phyloP scores from a whole-genome alignment of 2,888 invertebrate genomes.

The Gerris lacustris region DNA sequence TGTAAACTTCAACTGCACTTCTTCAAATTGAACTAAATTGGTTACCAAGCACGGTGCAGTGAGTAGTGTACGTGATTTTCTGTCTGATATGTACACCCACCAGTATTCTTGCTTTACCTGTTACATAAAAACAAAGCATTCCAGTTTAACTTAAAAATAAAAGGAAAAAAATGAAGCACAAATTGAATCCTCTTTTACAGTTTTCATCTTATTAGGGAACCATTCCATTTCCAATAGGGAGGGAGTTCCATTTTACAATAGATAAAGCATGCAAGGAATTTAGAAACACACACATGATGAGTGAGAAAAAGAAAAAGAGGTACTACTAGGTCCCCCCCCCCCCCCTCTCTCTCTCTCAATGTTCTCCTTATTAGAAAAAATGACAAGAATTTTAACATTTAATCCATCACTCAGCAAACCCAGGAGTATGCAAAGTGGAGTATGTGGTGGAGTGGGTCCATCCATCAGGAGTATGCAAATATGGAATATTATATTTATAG shows the following conservation, averaged over 20 bases:
- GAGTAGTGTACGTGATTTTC: constrained; percentile 78
- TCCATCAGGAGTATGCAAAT: too few species aligned
- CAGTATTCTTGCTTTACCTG: constrained; percentile 93
- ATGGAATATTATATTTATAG: too few species aligned
- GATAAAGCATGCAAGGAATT: neutral
- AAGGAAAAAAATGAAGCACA: constrained; percentile 6
- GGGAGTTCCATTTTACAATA: neutral
- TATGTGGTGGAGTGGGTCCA: too few species aligned
- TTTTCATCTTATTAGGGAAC: constrained; percentile 7
- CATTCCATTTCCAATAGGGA: neutral
- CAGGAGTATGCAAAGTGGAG: too few species aligned
- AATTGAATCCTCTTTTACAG: neutral
- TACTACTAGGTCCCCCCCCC: too few species aligned
- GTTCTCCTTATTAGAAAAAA: too few species aligned
- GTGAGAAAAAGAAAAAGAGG: too few species aligned
- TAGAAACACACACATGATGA: too few species aligned
- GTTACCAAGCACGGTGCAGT: constrained; percentile 91
- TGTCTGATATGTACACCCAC: constrained; percentile 98
- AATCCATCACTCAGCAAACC: too few species aligned
- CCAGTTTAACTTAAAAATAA: too few species aligned
- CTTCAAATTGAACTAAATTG: constrained; percentile 76
- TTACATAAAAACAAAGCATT: constrained; percentile 23
- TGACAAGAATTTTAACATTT: too few species aligned
- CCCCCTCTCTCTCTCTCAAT: too few species aligned
- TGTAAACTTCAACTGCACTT: constrained; percentile 89